phyloP scores from a whole-genome alignment of 2,797 vertebrate species.

The Hafferia zeledoni region DNA sequence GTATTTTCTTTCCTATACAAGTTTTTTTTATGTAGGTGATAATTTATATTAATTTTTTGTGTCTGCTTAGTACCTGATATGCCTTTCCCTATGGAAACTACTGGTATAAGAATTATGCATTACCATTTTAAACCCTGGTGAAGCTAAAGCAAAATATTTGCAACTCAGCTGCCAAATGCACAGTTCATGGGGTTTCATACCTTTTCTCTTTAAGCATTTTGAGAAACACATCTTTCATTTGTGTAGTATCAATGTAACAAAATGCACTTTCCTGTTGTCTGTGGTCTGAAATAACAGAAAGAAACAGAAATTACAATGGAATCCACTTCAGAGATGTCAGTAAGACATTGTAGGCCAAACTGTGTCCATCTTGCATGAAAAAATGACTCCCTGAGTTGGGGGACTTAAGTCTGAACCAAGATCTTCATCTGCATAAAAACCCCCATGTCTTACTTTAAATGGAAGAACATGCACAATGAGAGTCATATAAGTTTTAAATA shows the following conservation, averaged over 20 bases:
- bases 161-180: background rate
- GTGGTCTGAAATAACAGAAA: background rate
- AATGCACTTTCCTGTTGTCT: background rate
- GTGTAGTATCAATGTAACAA: background rate
- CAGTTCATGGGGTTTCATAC: background rate
- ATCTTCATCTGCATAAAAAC: background rate
- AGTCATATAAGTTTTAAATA: background rate
- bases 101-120: background rate
- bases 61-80: background rate
- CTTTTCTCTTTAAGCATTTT: background rate
- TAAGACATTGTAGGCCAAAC: background rate
- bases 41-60: background rate
- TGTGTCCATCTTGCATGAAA: background rate
- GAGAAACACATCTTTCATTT: background rate
- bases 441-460: background rate
- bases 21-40: background rate
- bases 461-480: background rate
- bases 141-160: background rate
- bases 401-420: background rate
- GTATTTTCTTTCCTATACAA: background rate
- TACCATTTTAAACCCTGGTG: background rate
- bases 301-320: background rate
- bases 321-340: background rate
- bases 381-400: background rate
- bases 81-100: background rate